Base-by-base conservation (phyloP, 2,888 invertebrate species). In the Clunio marinus region DNA sequence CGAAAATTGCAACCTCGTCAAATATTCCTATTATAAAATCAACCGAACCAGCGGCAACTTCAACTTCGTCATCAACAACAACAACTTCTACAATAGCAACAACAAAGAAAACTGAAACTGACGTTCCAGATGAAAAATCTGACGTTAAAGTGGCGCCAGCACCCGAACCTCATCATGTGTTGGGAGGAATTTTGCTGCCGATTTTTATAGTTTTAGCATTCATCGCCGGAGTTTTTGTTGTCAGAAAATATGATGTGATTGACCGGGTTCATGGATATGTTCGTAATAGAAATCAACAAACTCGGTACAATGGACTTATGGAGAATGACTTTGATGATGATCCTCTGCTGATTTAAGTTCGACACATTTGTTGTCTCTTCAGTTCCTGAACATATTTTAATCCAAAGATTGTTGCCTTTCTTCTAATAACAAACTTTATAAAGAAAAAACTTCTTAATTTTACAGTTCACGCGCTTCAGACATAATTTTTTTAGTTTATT, bases 141-240 rank as follows among this genome's bases (percentile, higher is more conserved):
- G 45, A 41, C 22, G 28, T 25, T 15, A 63, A 46, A 20, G 20
- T n/a, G 5, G 25, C 46, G 13, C 45, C 55, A 32, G 59, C 71
- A 62, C 69, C 72, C 32, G 28, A 70, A 37, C 70, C 71, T 4
- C 73, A 74, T 69, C 73, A 73, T 69, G 70, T 74, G 45, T 59
- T 73, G 13, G 70, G 73, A 68, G 73, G 73, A n/a, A 73, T 74
- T 69, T 28, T 74, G 24, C 71, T 74, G 20, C 73, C 73, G 4
- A 70, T 74, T 55, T 68, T 72, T 35, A 69, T 74, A 45, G 73
- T 74, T 4, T 62, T 73, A 32, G 32, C 71, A n/a, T 69, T 73
- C n/a, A 70, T 73, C 35, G 72, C 71, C 7, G 59, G 71, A 8
- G 71, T 71, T 15, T 73, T 72, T 69, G 70, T 70, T 1, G 58